Conservation (phyloP, 2,888 invertebrate species). For the Rhyacophila evoluta region DNA sequence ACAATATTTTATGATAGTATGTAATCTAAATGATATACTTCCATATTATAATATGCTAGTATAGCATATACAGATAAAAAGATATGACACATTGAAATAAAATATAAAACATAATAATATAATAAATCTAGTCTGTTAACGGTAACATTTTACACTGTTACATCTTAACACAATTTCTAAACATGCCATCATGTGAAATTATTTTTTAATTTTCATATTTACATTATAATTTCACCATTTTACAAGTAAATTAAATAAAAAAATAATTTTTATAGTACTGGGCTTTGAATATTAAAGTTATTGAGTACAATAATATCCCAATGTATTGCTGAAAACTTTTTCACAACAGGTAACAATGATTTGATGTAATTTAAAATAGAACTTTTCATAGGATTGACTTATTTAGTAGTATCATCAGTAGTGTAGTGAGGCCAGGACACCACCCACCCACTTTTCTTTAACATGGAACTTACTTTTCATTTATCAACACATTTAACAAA, state of each 20-base stretch:
- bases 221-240: slow-evolving; percentile 14
- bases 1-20: slow-evolving; percentile 1
- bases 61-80: neutral
- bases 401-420: too few species aligned
- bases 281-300: neutral
- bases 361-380: too few species aligned
- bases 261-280: slow-evolving; percentile 13
- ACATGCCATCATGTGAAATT: neutral
- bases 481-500: too few species aligned
- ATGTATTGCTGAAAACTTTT: too few species aligned
- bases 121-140: neutral
- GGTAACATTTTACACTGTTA: neutral
- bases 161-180: neutral
- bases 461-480: too few species aligned
- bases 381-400: too few species aligned
- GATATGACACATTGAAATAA: neutral
- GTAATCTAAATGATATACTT: neutral
- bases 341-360: too few species aligned
- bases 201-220: slow-evolving; percentile 17
- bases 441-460: too few species aligned
- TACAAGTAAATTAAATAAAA: slow-evolving; percentile 6
- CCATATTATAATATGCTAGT: neutral
- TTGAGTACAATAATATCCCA: too few species aligned
- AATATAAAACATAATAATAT: neutral
- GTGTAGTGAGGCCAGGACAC: too few species aligned